A percentile compares a stretch with the other conserved stretches of the same genome.
Conservation (phyloP, 2,888 invertebrate genomes). For the Drosophila peninsularis region DNA sequence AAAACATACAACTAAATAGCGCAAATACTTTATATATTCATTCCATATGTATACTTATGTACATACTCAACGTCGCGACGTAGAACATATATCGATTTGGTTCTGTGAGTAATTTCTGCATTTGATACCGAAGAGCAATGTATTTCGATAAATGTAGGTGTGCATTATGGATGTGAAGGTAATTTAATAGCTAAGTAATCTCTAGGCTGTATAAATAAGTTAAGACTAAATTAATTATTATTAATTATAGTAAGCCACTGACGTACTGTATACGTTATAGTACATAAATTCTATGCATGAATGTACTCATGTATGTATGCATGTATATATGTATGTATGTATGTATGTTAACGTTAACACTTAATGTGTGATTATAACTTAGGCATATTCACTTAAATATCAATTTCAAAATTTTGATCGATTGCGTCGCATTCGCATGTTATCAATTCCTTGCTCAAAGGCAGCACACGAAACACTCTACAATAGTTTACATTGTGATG, state of each 20-base stretch:
- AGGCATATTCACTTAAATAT: slow-evolving; percentile 19
- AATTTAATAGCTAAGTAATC: slow-evolving; percentile 34
- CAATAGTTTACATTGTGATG: slow-evolving; percentile 32
- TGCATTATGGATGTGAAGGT: slow-evolving; percentile 23
- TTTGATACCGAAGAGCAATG: slow-evolving; percentile 22
- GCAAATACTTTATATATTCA: slow-evolving; percentile 31
- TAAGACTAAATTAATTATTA: slow-evolving; percentile 38
- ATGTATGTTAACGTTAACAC: slow-evolving; percentile 9
- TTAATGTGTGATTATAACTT: slow-evolving; percentile 18
- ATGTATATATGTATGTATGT: slow-evolving; percentile 16
- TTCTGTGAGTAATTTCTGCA: slow-evolving; percentile 9
- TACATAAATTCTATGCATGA: slow-evolving; percentile 21
- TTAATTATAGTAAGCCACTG: slow-evolving; percentile 39
- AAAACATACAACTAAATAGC: slow-evolving; percentile 24
- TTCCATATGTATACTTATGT: slow-evolving; percentile 23
- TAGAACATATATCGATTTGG: neutral
- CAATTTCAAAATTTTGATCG: slow-evolving; percentile 22
- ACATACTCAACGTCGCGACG: slow-evolving; percentile 13
- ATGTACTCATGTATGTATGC: slow-evolving; percentile 11
- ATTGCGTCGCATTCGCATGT: slow-evolving; percentile 8
- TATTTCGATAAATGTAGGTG: slow-evolving; percentile 10
- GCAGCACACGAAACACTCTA: slow-evolving; percentile 15
- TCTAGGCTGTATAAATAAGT: slow-evolving; percentile 36
- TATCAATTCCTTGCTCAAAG: slow-evolving; percentile 8
- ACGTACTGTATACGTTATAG: slow-evolving; percentile 30